Base-by-base conservation (phyloP, 1,140 invertebrate genomes). In the Lepidurus packardi region DNA sequence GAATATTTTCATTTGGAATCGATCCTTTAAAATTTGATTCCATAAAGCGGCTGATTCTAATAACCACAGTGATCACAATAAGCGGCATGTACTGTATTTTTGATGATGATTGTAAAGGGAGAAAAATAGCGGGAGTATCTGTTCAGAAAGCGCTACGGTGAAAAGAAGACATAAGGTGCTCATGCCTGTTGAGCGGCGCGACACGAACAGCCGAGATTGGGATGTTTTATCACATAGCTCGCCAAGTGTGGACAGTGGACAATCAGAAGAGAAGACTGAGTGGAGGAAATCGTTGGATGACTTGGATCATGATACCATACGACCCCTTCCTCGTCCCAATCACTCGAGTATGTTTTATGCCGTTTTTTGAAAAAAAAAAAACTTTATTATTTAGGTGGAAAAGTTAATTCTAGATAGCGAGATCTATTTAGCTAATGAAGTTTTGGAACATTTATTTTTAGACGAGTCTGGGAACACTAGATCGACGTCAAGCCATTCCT, bases 251-350 rank as follows among this genome's bases (percentile, higher is more conserved):
- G 82, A 82, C 74, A 82, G 82, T 77, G 81, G 81, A 1, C 81
- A 82, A 21, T 83, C 82, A 75, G 81, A 83, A 47, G 82, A 81
- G 65, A 82, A 81, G 65, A 81, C 81, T 1, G 82, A 84, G 77
- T 84, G 83, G 83, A 80, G 81, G 73, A 83, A 83, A 80, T 82
- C 83, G 77, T 80, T 84, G 41, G 83, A 83, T 43, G 83, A 83
- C 78, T 78, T 84, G 41, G 82, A 84, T 77, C 53, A 65, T 65
- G 53, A 65, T n/a, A 65, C 80, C 81, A 44, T 81, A 81, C 47
- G 76, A 42, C 47, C 73, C 16, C 47, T 77, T 43, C 76, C 34
- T 53, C 47, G 24, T 45, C 73, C 76, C 25, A 77, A n/a, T 53
- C 25, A 53, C 41, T 13, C 53, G 21, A 65, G 21, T 13, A n/a